Conservation (phyloP, 2,113 vertebrate genomes). For the Spilogale gracilis region DNA sequence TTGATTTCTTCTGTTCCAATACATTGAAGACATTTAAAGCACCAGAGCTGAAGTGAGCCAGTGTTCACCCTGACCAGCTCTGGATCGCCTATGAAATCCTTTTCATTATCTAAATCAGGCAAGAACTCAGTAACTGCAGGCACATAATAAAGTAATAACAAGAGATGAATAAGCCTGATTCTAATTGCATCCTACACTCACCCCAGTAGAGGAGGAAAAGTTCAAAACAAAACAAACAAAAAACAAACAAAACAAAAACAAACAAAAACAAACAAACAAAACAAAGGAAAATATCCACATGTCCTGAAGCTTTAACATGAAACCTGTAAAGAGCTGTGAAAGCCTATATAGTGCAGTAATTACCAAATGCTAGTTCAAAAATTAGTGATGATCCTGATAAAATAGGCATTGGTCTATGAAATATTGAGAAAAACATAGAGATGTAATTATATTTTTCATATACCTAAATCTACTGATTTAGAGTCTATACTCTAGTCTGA, state of each 20-base stretch:
- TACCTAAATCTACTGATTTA: constrained; percentile 12
- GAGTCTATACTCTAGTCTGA: not conserved
- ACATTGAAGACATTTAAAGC: not conserved
- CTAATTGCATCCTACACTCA: not conserved
- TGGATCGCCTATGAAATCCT: not conserved
- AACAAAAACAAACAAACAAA: not conserved
- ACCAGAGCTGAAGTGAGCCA: not conserved
- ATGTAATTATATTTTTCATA: not conserved
- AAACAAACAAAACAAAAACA: not conserved
- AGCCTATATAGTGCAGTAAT: not conserved
- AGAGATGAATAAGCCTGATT: not conserved
- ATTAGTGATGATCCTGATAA: not conserved
- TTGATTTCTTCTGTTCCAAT: constrained; percentile 51
- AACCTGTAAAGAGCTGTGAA: not conserved
- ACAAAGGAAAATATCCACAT: not conserved
- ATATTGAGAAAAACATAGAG: not conserved
- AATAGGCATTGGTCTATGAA: not conserved
- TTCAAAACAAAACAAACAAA: not conserved
- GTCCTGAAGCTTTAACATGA: not conserved
- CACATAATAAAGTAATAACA: not conserved
- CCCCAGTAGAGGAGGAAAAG: not conserved
- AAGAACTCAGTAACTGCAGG: not conserved
- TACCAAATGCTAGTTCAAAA: constrained; percentile 7
- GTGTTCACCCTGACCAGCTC: not conserved
- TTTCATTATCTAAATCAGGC: not conserved